Conservation (phyloP, 2,888 invertebrate genomes). For the Agonopterix alstromeriana region DNA sequence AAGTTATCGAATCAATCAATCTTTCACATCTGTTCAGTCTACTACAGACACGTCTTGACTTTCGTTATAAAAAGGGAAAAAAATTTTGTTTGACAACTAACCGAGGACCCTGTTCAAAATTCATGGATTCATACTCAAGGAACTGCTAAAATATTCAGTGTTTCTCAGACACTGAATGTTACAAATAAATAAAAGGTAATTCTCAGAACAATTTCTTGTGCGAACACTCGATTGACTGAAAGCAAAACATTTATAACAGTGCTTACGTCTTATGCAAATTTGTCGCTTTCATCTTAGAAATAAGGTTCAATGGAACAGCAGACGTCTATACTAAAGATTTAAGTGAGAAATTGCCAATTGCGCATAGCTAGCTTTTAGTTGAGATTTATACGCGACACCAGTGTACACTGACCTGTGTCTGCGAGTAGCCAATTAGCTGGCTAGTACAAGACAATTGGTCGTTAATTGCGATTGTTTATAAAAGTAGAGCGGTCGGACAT, state of each 20-base stretch:
- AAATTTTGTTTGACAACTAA: not conserved
- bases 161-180: conserved; percentile 41
- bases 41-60: too few species aligned
- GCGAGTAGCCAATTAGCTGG: not conserved
- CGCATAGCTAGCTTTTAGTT: conserved; percentile 44
- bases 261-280: conserved; percentile 29
- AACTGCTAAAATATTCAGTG: conserved; percentile 44
- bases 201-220: conserved; percentile 54
- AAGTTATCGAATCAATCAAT: too few species aligned
- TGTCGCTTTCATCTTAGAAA: conserved; percentile 24
- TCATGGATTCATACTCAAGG: not conserved
- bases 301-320: conserved; percentile 29
- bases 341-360: conserved; percentile 58
- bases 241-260: conserved; percentile 28
- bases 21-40: too few species aligned
- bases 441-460: conserved; percentile 49
- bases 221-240: conserved; percentile 39
- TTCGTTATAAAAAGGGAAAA: too few species aligned
- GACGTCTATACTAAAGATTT: conserved; percentile 26
- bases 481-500: conserved; percentile 45
- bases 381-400: conserved; percentile 60
- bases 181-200: conserved; percentile 43
- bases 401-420: conserved; percentile 36
- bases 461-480: conserved; percentile 64
- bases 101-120: not conserved